phyloP scores from a whole-genome alignment of 2,113 vertebrate species.

The Stictonetta naevosa region DNA sequence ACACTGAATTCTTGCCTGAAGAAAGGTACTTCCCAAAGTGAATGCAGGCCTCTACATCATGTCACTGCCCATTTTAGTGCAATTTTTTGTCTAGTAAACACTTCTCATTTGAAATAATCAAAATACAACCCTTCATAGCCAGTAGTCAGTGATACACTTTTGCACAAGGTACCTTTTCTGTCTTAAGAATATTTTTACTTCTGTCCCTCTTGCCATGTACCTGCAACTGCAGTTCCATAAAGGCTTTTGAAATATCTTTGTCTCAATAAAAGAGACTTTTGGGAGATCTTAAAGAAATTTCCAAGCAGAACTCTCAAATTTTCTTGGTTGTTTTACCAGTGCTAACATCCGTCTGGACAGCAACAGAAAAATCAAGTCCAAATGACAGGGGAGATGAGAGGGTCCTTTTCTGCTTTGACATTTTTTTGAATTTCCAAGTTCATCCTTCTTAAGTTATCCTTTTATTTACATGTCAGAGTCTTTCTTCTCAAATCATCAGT shows the following conservation, averaged over 20 bases:
- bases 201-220: not conserved
- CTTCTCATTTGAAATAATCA: not conserved
- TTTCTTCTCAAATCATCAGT: slow-evolving; percentile 14
- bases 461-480: not conserved
- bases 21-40: slow-evolving; percentile 56
- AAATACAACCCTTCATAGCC: not conserved
- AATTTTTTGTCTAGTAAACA: not conserved
- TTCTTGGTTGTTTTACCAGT: not conserved
- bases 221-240: not conserved
- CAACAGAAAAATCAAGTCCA: not conserved
- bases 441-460: slow-evolving; percentile 21
- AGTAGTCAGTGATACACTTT: not conserved
- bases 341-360: not conserved
- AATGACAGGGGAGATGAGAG: not conserved
- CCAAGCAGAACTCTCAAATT: not conserved
- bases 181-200: slow-evolving; percentile 10
- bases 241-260: slow-evolving; percentile 6
- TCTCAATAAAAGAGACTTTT: not conserved
- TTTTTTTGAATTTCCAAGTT: slow-evolving; percentile 21
- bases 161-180: not conserved
- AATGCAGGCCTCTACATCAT: not conserved
- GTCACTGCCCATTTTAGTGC: not conserved
- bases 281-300: not conserved
- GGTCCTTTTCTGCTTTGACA: not conserved
- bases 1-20: slow-evolving; percentile 45